A percentile compares a stretch with the other conserved stretches of the same genome.
These are phyloP conservation scores for Lasioglossum baleicum DNA, from an alignment of 1,140 invertebrate genomes.

Conservation along the genomic window DNA sequence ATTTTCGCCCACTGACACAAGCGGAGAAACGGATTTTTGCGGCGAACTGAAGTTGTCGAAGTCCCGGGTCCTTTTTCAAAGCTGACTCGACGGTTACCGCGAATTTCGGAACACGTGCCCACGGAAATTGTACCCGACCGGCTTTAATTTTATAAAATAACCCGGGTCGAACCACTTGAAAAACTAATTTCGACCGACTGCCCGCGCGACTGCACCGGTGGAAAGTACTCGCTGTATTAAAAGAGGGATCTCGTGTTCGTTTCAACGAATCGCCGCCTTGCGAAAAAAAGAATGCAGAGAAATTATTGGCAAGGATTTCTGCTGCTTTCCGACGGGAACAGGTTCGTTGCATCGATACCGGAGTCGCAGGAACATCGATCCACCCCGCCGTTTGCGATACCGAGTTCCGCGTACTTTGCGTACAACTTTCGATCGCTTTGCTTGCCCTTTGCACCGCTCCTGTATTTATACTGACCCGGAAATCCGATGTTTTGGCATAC, in stretches of 20 bases:
- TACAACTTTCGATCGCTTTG: too few relatives aligned
- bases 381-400: too few relatives aligned
- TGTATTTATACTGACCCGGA: too few relatives aligned
- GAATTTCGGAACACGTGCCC: constrained; percentile 2
- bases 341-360: not conserved
- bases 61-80: not conserved
- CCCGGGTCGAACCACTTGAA: not conserved
- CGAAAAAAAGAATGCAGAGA: not conserved
- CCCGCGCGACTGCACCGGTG: not conserved
- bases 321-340: not conserved
- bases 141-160: constrained; percentile 13
- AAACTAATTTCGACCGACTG: constrained; percentile 11
- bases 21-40: not conserved
- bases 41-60: not conserved
- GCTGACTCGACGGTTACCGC: not conserved
- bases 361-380: not conserved
- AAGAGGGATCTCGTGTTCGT: not conserved
- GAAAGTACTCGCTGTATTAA: not conserved
- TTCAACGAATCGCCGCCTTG: not conserved
- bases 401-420: too few relatives aligned
- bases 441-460: too few relatives aligned
- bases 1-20: too few relatives aligned
- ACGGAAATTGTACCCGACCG: not conserved
- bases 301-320: not conserved
- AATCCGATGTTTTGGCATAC: too few relatives aligned